phyloP scores from a whole-genome alignment of 2,113 vertebrate genomes.

The Vulpes ferrilata region DNA sequence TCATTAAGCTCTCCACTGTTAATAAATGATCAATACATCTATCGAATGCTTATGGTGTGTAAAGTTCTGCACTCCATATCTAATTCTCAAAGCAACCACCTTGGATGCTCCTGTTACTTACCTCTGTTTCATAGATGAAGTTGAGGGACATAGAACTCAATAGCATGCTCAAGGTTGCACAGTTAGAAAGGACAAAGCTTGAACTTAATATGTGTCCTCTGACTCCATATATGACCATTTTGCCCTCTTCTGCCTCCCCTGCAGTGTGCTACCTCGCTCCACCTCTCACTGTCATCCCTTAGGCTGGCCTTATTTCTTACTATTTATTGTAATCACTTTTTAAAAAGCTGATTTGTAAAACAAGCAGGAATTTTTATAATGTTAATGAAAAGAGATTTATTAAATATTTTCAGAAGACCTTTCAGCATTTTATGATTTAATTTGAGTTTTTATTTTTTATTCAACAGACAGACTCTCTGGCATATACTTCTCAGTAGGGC shows the following conservation, averaged over 20 bases:
- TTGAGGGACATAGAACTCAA: neutral
- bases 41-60: neutral
- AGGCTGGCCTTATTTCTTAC: neutral
- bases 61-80: neutral
- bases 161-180: neutral
- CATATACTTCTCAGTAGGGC: neutral
- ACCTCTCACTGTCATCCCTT: neutral
- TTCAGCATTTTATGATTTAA: neutral
- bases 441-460: slow-evolving; percentile 18
- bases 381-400: neutral
- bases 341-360: neutral
- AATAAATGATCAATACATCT: neutral
- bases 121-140: neutral
- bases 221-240: neutral
- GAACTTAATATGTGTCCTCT: neutral
- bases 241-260: neutral
- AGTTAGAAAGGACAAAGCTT: neutral
- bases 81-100: neutral
- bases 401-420: slow-evolving; percentile 5
- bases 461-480: neutral
- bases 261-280: fast-evolving
- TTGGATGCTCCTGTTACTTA: neutral
- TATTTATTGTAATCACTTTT: neutral
- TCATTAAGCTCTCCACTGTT: neutral
- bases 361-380: neutral